Conservation (phyloP, 2,797 vertebrate species). For the Leptodactylus fallax region DNA sequence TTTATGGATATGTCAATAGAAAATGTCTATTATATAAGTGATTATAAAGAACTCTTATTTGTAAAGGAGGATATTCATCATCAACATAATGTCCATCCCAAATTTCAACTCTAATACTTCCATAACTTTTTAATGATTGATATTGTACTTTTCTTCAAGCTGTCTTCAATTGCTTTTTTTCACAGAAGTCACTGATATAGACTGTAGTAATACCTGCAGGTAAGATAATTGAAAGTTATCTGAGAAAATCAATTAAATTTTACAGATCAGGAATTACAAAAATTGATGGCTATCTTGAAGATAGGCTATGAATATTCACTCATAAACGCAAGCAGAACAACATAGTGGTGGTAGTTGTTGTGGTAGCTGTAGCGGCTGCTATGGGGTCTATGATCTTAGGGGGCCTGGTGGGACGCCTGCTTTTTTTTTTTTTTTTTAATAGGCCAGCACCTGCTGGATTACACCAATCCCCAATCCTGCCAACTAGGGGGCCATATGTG, state of each 20-base stretch:
- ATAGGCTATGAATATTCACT: too few relatives aligned
- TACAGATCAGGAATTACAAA: too few relatives aligned
- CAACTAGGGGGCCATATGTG: too few relatives aligned
- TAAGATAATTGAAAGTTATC: constrained; percentile 16
- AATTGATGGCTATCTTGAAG: too few relatives aligned
- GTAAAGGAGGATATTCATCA: constrained; percentile 63
- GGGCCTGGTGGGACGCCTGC: too few relatives aligned
- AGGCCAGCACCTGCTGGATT: too few relatives aligned
- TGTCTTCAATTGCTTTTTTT: constrained; percentile 58
- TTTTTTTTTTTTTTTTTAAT: too few relatives aligned
- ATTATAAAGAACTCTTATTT: constrained; percentile 49
- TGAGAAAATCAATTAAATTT: background rate
- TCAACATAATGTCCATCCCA: constrained; percentile 67
- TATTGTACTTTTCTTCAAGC: constrained; percentile 61
- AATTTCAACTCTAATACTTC: constrained; percentile 54
- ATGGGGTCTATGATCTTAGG: too few relatives aligned
- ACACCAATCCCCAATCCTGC: too few relatives aligned
- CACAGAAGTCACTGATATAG: constrained; percentile 45
- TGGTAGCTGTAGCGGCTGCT: too few relatives aligned
- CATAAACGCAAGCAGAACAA: too few relatives aligned
- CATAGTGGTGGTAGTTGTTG: too few relatives aligned
- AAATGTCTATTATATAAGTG: background rate
- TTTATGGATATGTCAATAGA: background rate
- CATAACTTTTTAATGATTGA: constrained; percentile 59
- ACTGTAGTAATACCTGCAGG: constrained; percentile 66